Evolutionary conservation across 2,113 vertebrate species (phyloP), one percentile per base, ranked within the genome.

Genomic region (Paradoxurus hermaphroditus): DNA sequence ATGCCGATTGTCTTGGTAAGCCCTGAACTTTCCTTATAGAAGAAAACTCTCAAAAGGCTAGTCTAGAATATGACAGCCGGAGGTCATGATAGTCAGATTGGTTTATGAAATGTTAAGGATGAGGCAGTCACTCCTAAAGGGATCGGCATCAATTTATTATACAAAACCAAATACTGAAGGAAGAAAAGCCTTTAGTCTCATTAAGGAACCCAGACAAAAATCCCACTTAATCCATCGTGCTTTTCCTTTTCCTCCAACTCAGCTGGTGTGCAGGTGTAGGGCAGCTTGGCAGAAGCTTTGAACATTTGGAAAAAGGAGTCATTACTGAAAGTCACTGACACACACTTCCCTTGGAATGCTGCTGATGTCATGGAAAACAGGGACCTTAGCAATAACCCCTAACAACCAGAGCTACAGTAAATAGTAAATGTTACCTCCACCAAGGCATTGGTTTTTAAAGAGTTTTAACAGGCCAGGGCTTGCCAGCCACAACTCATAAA

Each of bases 301-400:
- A 97, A 82, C 96, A 41, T 65, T 97, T 98, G 97, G 96, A 98
- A 96, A 91, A 96, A 90, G 56, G 86, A 98, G 93, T 98, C 96
- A 93, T 98, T 98, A 98, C 97, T 98, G 87, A 98, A 98, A 98
- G 98, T 98, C 95, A 98, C 91, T 98, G 98, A 97, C 97, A 95
- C 97, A 97, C 91, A 93, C 97, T 98, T 98, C 86, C 93, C 36
- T 92, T 97, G 98, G 98, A 98, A 98, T 98, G 98, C 85, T 97
- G 98, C 97, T 99, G 98, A 99, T 98, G 98, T 99, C 93, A 99
- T 98, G 98, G 98, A 99, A 99, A 98, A 98, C 78, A 89, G 97
- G 95, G 97, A 98, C 96, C 97, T 98, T 98, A 81, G 34, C 97
- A 65, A 98, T 98, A 98, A 98, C 98, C 97, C 98, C 87, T 98